phyloP scores from a whole-genome alignment of 2,113 vertebrate species.

The Agelaius phoeniceus region DNA sequence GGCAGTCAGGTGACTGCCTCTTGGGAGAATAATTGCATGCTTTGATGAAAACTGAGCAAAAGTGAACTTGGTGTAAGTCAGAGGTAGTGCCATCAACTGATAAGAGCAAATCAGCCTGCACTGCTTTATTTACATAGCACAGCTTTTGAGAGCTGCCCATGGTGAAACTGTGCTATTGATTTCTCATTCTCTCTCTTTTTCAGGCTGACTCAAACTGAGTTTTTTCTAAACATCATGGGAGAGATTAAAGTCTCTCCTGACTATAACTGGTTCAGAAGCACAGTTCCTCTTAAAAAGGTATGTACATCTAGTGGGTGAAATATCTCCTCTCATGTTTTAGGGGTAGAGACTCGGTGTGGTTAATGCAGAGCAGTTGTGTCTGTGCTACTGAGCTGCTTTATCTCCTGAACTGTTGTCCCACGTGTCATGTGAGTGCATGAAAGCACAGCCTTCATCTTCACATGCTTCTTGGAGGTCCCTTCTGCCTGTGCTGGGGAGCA shows the following conservation, averaged over 20 bases:
- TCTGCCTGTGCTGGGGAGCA: neutral
- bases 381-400: neutral
- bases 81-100: neutral
- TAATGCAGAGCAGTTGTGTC: neutral
- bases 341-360: too few species aligned
- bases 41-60: constrained; percentile 12
- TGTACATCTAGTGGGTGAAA: constrained; percentile 40
- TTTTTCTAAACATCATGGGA: constrained; percentile 84
- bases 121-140: neutral
- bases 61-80: neutral
- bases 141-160: neutral
- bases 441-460: neutral
- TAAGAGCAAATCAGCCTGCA: neutral
- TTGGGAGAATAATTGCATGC: neutral
- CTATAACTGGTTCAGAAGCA: constrained; percentile 99
- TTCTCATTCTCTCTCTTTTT: constrained; percentile 38
- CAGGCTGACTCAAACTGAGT: constrained; percentile 60
- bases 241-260: constrained; percentile 98
- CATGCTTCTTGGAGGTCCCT: neutral
- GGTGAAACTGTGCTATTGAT: neutral
- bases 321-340: neutral
- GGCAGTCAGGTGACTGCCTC: neutral
- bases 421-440: fast-evolving
- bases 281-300: constrained; percentile 95
- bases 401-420: neutral